Conservation (phyloP, 2,113 vertebrate species). For the Prietella phreatophila region DNA sequence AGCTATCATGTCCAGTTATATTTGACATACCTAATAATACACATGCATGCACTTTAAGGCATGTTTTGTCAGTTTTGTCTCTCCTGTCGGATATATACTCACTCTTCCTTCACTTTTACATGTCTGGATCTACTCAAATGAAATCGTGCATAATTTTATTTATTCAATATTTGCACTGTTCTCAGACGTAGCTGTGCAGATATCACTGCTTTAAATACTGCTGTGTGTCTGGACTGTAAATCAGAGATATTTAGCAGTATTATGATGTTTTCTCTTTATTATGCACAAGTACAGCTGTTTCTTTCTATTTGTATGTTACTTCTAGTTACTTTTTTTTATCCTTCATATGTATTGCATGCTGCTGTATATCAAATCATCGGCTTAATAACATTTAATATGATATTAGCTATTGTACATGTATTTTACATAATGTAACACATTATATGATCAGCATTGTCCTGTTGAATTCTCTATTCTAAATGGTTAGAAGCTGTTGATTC, state of each 20-base stretch:
- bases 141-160: not conserved
- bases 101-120: not conserved
- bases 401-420: not conserved
- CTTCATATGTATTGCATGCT: not conserved
- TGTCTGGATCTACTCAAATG: not conserved
- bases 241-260: not conserved
- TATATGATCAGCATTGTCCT: not conserved
- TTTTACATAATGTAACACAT: not conserved
- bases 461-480: not conserved
- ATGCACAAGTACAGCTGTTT: not conserved
- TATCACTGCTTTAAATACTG: not conserved
- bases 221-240: not conserved
- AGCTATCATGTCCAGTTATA: not conserved
- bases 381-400: not conserved
- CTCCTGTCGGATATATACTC: not conserved
- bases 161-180: not conserved
- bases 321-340: not conserved
- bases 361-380: not conserved
- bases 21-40: not conserved
- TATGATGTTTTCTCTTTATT: not conserved
- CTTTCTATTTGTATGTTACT: not conserved
- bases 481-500: not conserved
- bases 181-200: not conserved
- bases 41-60: not conserved
- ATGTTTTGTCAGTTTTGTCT: not conserved